Conservation (phyloP, 1,140 invertebrate species). For the Lepidurus couesii region DNA sequence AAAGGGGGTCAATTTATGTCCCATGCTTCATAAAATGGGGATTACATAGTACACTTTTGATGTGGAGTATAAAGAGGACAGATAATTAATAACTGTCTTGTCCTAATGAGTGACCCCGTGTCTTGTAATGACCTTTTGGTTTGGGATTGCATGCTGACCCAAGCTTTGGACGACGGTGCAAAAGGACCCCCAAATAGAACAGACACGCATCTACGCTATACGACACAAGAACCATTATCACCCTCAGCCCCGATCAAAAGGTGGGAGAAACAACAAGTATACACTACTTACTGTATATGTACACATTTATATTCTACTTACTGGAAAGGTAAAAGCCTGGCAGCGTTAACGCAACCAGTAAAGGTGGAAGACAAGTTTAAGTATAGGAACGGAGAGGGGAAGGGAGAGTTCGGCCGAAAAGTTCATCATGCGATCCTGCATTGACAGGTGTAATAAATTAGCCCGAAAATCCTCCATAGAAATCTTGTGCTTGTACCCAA, state of each 20-base stretch:
- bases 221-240: background rate
- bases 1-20: background rate
- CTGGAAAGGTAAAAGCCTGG: background rate
- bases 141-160: conserved; percentile 5
- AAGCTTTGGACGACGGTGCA: background rate
- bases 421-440: conserved; percentile 1
- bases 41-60: background rate
- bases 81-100: conserved; percentile 22
- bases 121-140: background rate
- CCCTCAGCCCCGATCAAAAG: background rate
- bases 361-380: background rate
- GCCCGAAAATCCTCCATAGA: background rate
- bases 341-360: background rate
- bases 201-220: background rate
- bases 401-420: background rate
- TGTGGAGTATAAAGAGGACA: background rate
- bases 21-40: background rate
- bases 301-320: background rate
- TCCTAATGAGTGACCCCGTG: conserved; percentile 16
- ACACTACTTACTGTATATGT: no score
- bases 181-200: background rate
- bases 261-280: background rate
- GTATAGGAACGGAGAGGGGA: background rate
- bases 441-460: conserved; percentile 16
- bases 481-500: background rate